Evolutionary conservation across 2,888 invertebrate species (phyloP), one percentile per base, ranked within the genome.

Genomic region (Oxycera nigricornis): DNA sequence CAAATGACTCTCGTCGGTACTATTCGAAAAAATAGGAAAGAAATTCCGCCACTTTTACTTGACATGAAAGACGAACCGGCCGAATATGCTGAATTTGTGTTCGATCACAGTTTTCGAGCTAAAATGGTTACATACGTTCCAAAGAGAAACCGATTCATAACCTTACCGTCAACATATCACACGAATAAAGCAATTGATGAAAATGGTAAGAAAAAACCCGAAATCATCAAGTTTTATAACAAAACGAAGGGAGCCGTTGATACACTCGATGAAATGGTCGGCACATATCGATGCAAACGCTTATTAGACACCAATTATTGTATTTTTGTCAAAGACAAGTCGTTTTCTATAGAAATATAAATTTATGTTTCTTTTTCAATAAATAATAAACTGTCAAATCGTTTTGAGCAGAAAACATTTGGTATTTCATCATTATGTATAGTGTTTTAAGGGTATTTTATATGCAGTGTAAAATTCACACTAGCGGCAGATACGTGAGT

Each of bases 151-250:
- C n/a, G 11, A 7, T 35, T 35, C 11, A 35, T 35, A 7, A 35
- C 35, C 6, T 35, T 7, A 7, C 11, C 11, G 6, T 35, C 35
- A 7, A 35, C 35, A 6, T 11, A 35, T 7, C 35, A 35, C 11
- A 7, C 35, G 6, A 50, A 4, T n/a, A n/a, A 11, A n/a, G n/a
- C 6, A 11, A 11, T n/a, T 50, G n/a, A 11, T 50, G 50, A 50
- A 6, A 50, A 50, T n/a, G n/a, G n/a, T n/a, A 50, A 59, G 24
- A 9, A 24, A 59, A 59, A 59, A 20, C 59, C 59, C 14, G 20
- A 59, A 4, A 59, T 59, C 4, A 59, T 59, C 30, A 24, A 59
- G 6, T 59, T 59, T 59, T 59, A 59, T 6, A 59, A 59, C 14
- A 59, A 24, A 22, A 59, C 59, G 11, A 20, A 59, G n/a, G 20